Evolutionary conservation across 2,113 vertebrate species (phyloP).

Genomic region (Heptranchias perlo): DNA sequence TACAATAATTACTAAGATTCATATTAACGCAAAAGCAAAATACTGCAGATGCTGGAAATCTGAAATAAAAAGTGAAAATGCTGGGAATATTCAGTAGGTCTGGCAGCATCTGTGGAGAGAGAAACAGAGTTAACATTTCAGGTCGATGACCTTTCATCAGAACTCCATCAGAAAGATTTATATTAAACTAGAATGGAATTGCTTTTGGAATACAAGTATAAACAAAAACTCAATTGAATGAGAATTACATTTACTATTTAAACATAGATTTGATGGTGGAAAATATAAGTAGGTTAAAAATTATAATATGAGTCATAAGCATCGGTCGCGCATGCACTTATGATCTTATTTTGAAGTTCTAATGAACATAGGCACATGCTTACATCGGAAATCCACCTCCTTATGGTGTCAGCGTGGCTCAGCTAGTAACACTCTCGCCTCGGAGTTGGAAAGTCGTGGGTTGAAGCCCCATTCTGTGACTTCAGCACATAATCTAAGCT

Average conservation of each 20-base stretch:
- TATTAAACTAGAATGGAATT: neutral
- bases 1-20: neutral
- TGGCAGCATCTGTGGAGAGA: neutral
- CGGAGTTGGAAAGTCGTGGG: neutral
- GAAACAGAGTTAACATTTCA: neutral
- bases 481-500: neutral
- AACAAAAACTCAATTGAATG: neutral
- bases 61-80: no score
- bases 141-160: neutral
- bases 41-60: no score
- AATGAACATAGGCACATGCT: neutral
- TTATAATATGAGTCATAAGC: neutral
- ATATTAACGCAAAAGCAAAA: neutral
- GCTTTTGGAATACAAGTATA: neutral
- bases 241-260: neutral
- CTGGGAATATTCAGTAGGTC: no score
- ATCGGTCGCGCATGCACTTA: neutral
- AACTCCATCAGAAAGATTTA: neutral
- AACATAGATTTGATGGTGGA: slow-evolving; percentile 7
- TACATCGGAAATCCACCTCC: neutral
- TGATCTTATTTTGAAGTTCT: neutral
- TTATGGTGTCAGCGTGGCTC: neutral
- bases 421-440: neutral
- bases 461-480: no score
- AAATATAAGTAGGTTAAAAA: neutral